These are phyloP conservation scores for Sinopyrophorus schimmeli DNA, from an alignment of 2,888 invertebrate genomes.

Conservation along the genomic window DNA sequence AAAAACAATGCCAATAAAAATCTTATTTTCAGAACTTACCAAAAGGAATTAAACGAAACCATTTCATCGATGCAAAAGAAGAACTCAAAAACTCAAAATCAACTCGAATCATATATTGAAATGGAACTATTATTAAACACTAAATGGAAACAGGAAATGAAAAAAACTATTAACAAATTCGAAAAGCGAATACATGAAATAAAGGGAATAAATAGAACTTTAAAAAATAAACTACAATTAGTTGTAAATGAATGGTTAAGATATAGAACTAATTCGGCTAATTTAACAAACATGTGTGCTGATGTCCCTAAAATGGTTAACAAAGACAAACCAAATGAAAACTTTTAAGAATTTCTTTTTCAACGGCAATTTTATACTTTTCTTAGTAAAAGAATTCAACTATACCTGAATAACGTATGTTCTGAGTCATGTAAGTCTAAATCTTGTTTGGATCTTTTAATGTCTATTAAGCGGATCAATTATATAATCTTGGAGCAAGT, in stretches of 20 bases:
- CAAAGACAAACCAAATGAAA: neutral
- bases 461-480: no score
- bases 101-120: slow-evolving; percentile 62
- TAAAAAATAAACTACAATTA: slow-evolving; percentile 51
- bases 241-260: slow-evolving; percentile 40
- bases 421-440: no score
- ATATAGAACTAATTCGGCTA: slow-evolving; percentile 41
- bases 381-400: no score
- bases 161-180: slow-evolving; percentile 65
- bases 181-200: slow-evolving; percentile 62
- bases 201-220: slow-evolving; percentile 52
- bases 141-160: slow-evolving; percentile 67
- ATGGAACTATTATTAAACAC: slow-evolving; percentile 64
- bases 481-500: no score
- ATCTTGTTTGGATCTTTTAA: no score
- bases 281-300: slow-evolving; percentile 35
- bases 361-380: no score
- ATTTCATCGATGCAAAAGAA: slow-evolving; percentile 37
- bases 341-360: no score
- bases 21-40: slow-evolving; percentile 21
- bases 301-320: neutral
- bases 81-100: slow-evolving; percentile 52
- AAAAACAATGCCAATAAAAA: neutral
- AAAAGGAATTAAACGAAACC: slow-evolving; percentile 33
- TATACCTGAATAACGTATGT: no score